These are phyloP conservation scores for Cyprinodon diabolis DNA, from an alignment of 2,797 vertebrate genomes.

Conservation along the genomic window DNA sequence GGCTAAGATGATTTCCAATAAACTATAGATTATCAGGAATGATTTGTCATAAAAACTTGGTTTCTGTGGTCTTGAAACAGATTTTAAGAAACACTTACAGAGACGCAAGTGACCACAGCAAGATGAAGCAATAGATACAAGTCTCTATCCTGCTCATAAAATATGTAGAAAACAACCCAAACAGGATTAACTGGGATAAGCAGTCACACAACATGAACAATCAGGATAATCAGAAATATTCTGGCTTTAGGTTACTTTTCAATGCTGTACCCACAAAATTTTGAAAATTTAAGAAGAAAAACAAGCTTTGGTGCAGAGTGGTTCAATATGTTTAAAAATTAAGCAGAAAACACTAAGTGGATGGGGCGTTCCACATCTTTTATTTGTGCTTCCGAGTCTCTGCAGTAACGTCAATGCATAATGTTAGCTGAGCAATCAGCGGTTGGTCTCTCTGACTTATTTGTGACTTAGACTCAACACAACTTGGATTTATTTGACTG, in stretches of 20 bases:
- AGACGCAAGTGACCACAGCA: not conserved
- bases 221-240: not conserved
- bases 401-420: not conserved
- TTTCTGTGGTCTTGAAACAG: not conserved
- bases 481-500: not conserved
- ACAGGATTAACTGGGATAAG: no score
- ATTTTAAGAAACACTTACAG: not conserved
- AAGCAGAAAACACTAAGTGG: not conserved
- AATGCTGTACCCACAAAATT: not conserved
- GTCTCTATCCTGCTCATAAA: not conserved
- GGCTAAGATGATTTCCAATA: not conserved
- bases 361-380: not conserved
- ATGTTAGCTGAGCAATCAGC: not conserved
- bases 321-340: not conserved
- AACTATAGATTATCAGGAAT: not conserved
- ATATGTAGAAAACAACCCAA: not conserved
- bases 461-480: no score
- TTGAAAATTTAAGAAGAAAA: not conserved
- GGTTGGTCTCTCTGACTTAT: not conserved
- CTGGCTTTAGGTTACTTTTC: not conserved
- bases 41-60: not conserved
- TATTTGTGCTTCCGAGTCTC: not conserved
- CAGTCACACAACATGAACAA: no score
- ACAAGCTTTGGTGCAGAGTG: no score
- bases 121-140: no score